These are phyloP conservation scores for Labeo catla DNA, from an alignment of 2,113 vertebrate species.

Conservation along the genomic window DNA sequence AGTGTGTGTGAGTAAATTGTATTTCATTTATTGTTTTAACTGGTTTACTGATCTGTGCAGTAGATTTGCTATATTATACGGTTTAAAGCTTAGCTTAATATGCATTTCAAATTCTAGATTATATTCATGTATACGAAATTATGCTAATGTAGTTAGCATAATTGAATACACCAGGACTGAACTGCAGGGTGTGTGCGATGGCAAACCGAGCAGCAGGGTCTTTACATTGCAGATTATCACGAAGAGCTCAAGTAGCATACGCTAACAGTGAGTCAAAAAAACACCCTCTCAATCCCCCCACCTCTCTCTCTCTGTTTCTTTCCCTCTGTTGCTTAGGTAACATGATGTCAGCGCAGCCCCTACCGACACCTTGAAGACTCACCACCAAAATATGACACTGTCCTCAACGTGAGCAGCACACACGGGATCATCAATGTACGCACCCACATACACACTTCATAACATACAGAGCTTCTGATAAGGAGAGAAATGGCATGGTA, in stretches of 20 bases:
- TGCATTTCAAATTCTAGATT: neutral
- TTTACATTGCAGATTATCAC: slow-evolving; percentile 58
- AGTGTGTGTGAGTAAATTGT: neutral
- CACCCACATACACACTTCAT: slow-evolving; percentile 11
- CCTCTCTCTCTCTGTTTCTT: slow-evolving; percentile 17
- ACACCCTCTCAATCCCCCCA: slow-evolving; percentile 26
- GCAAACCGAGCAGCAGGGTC: slow-evolving; percentile 4
- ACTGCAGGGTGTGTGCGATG: neutral
- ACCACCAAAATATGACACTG: slow-evolving; percentile 35
- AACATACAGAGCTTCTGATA: slow-evolving; percentile 22
- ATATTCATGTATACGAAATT: neutral
- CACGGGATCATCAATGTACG: slow-evolving; percentile 47
- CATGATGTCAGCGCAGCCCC: slow-evolving; percentile 50
- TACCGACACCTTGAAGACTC: slow-evolving; percentile 43
- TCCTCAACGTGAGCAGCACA: slow-evolving; percentile 43
- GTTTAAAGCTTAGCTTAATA: neutral
- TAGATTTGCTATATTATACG: neutral
- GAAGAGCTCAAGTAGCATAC: slow-evolving; percentile 32
- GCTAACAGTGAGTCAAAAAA: slow-evolving; percentile 41
- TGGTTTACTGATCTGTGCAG: neutral
- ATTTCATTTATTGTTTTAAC: neutral
- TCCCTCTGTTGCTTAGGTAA: slow-evolving; percentile 63
- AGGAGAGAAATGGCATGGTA: slow-evolving; percentile 50
- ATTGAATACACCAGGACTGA: neutral
- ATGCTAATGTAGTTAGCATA: slow-evolving; percentile 3